Percentiles rank a stretch among this genome's conserved stretches.
These are phyloP conservation scores for Drosophila orena DNA, from an alignment of 1,140 invertebrate species.

Conservation along the genomic window DNA sequence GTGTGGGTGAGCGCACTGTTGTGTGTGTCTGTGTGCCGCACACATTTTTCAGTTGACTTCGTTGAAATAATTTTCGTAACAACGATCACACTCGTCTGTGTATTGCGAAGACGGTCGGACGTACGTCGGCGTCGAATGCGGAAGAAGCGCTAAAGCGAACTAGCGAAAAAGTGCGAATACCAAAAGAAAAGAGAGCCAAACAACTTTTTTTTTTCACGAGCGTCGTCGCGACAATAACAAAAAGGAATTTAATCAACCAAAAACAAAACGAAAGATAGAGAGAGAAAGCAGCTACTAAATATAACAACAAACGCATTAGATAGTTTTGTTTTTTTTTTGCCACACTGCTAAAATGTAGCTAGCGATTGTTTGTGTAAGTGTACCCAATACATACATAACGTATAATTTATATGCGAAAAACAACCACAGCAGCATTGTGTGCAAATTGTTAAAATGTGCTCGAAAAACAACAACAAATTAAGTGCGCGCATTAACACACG, in stretches of 20 bases:
- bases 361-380: slow-evolving; percentile 48
- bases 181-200: not conserved
- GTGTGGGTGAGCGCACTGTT: slow-evolving; percentile 4
- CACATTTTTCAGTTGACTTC: slow-evolving; percentile 83
- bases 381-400: not conserved
- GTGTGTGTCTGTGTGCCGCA: slow-evolving; percentile 36
- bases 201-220: slow-evolving; percentile 13
- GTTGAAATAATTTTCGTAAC: slow-evolving; percentile 84
- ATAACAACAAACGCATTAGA: slow-evolving; percentile 41
- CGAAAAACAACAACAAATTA: slow-evolving; percentile 33
- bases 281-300: slow-evolving; percentile 23
- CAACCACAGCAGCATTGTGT: not conserved
- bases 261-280: not conserved
- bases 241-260: slow-evolving; percentile 6
- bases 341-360: slow-evolving; percentile 51
- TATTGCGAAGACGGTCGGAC: slow-evolving; percentile 81
- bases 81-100: slow-evolving; percentile 84
- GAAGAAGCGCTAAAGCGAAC: slow-evolving; percentile 48
- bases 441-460: not conserved
- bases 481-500: slow-evolving; percentile 29
- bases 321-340: slow-evolving; percentile 38
- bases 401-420: slow-evolving; percentile 5
- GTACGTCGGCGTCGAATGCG: slow-evolving; percentile 58
- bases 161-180: slow-evolving; percentile 25
- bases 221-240: slow-evolving; percentile 5